Evolutionary conservation across 2,888 invertebrate species (phyloP), one percentile per base, ranked within the genome.

Genomic region (Galeopsomyia nigrocyanea): DNA sequence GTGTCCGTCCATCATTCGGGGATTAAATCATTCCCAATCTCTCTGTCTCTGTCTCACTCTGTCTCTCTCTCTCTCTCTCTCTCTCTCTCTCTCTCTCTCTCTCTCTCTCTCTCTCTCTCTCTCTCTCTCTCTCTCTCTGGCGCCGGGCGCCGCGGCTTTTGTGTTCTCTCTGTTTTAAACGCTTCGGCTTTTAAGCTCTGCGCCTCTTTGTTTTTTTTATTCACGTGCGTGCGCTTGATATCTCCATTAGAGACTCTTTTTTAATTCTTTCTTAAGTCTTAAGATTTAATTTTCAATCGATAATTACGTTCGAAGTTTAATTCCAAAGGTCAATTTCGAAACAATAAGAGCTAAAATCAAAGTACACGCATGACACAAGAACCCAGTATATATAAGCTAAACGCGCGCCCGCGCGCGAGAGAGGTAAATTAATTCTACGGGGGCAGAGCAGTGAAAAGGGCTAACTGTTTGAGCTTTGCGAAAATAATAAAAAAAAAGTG

Each of bases 1-100:
- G 82, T 80, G 82, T 79, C 82, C 84, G 82, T 85, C 81, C 83
- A 83, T 85, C 85, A 85, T 84, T 83, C 81, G 78, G 82, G 84
- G 84, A 84, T 85, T 85, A 84, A 84, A 85, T 84, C 83, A 83
- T 85, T 83, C 80, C 78, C 67, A 75, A 49, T 63, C 39, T 61
- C 58, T 62, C 60, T 26, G 70, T 71, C n/a, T n/a, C 77, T 75
- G 74, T 77, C 77, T 78, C 75, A 66, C 61, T 72, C 72, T 63
- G 75, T 58, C 49, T 14, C 61, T 50, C 58, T 47, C 46, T 13
- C 58, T 63, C n/a, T 39, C 0, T 16, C 58, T 62, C 60, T 58
- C 49, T 14, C 61, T 50, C 58, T 47, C 46, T 13, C 58, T 63
- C n/a, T 39, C 0, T 16, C 58, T 62, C 60, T 58, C 49, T 14